Evolutionary conservation across 2,113 vertebrate species (phyloP), one percentile per base, ranked within the genome.

Genomic region (Pelecanoides urinatrix): DNA sequence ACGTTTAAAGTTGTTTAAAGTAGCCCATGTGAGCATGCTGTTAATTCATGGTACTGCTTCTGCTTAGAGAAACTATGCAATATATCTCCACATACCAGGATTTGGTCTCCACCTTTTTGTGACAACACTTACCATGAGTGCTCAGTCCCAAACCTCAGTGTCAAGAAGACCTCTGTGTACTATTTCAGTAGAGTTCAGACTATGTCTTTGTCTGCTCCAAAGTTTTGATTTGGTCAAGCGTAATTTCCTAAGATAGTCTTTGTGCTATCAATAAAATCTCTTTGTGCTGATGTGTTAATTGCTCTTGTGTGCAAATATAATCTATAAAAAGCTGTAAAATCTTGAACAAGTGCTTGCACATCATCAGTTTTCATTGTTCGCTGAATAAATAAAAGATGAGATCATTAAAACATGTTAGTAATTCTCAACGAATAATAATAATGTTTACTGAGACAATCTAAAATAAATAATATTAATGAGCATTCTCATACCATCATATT

Each of bases 391-490:
- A 90, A 88, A 91, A 93, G 53, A 80, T 90, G 55, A 88, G 50
- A 87, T 88, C 53, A 83, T 94, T 92, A 80, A 94, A 95, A 92
- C 6, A 11, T 66, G 56, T 49, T 86, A 88, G 22, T 23, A 80
- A 77, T 38, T 40, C 85, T 88, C 65, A 84, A 44, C 4, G 3
- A 67, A 50, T 44, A 86, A 71, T 80, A 84, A 87, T 84, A 86
- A 76, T 78, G 70, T 92, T 95, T 94, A 87, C 86, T 76, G 75
- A 95, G 44, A 67, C 16, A 62, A 72, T 52, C 29, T 77, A 84
- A 93, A 94, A 67, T 88, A 88, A 96, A 77, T 85, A 75, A 76
- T 82, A 96, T 70, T 92, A 94, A 94, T 70, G 76, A 89, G 18
- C 32, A 45, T 79, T 79, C 58, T 90, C 32, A 38, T 67, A 38